These are phyloP conservation scores for Aspidiotus destructor DNA, from an alignment of 2,888 invertebrate species.

Conservation along the genomic window DNA sequence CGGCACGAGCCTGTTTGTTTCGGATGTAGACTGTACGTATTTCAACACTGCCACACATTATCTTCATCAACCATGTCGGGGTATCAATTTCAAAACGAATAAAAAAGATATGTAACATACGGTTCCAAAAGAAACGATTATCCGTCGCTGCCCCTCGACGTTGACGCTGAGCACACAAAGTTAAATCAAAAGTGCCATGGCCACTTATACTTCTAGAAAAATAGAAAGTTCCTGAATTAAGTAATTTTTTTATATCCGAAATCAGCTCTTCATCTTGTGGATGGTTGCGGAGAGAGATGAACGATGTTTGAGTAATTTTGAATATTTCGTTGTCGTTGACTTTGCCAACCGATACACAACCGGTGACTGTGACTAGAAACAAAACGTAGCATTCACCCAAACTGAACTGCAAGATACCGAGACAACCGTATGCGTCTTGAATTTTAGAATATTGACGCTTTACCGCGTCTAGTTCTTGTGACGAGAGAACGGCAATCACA, in stretches of 20 bases:
- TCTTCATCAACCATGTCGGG: slow-evolving; percentile 81
- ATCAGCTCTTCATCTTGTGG: slow-evolving; percentile 52
- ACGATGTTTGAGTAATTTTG: slow-evolving; percentile 83
- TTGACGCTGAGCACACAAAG: slow-evolving; percentile 84
- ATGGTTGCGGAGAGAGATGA: slow-evolving; percentile 73
- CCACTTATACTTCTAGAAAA: slow-evolving; percentile 68
- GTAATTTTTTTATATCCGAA: slow-evolving; percentile 63
- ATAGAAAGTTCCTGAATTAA: slow-evolving; percentile 98
- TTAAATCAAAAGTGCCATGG: slow-evolving; percentile 70
- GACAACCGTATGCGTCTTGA: slow-evolving; percentile 88
- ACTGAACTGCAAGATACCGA: slow-evolving; percentile 84
- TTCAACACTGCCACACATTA: slow-evolving; percentile 96
- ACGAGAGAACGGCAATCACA: slow-evolving; percentile 75
- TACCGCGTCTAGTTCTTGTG: slow-evolving; percentile 79
- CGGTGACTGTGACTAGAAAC: slow-evolving; percentile 86
- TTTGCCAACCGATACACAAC: slow-evolving; percentile 93
- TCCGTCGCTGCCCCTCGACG: slow-evolving; percentile 72
- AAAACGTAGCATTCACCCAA: slow-evolving; percentile 71
- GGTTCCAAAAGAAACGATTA: slow-evolving; percentile 97
- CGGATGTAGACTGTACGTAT: slow-evolving; percentile 97
- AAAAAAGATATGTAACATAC: slow-evolving; percentile 87
- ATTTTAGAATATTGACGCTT: slow-evolving; percentile 83
- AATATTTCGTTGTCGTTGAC: slow-evolving; percentile 91
- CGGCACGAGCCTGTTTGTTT: slow-evolving; percentile 83
- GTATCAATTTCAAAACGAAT: slow-evolving; percentile 85